Base-by-base conservation (phyloP, 1,140 invertebrate genomes). In the Sipha flava region DNA sequence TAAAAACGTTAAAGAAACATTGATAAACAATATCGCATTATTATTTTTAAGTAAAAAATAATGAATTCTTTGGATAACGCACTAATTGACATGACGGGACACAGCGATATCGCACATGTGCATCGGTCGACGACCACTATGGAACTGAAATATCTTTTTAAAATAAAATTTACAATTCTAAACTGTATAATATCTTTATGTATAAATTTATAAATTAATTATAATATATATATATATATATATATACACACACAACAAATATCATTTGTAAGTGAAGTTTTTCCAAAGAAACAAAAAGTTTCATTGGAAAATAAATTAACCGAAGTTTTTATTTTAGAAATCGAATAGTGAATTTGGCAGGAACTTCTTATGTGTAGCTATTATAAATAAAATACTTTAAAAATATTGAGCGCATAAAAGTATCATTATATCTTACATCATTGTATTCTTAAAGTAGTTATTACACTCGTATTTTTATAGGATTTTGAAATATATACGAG, bases 301-400 rank as follows among this genome's bases (percentile, higher is more conserved):
- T 43, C 26, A 43, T 43, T 43, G 21, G 26, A 43, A 66, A 66
- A 40, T 26, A 66, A 34, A 66, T 14, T 66, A 43, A 40, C 64
- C 26, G 21, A 10, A 21, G n/a, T 43, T 40, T n/a, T 66, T 43
- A 26, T 66, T 43, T 66, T 43, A 26, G 37, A 43, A 66, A 66
- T 43, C 26, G 64, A 43, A 66, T 66, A 66, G 64, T 66, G 64
- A 66, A 40, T 66, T 66, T 43, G 37, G 14, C 64, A 66, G n/a
- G 64, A 66, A 66, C 64, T 43, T 66, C n/a, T 66, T 16, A 1
- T 43, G 21, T 26, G 21, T 26, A 3, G 4, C 21, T 26, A 21
- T 66, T 66, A 12, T 66, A 43, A 66, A 66, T 66, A 43, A 43
- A 66, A 66, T 66, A 4, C 37, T 66, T 40, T 3, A 14, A 23